Evolutionary conservation across 2,113 vertebrate species (phyloP).

Genomic region (Phasianus colchicus): DNA sequence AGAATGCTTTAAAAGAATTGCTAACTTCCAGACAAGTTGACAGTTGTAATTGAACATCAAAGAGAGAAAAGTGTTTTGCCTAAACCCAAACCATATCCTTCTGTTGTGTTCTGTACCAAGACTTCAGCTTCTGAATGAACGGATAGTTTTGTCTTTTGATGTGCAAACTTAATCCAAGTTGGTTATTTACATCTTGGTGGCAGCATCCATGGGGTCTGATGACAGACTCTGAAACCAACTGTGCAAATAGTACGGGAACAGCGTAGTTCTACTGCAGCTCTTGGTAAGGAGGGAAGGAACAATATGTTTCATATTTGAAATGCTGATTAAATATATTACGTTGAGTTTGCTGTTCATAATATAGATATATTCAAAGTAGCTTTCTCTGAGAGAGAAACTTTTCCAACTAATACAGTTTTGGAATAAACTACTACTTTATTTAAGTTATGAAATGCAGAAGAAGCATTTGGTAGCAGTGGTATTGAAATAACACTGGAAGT

Average conservation of each 20-base stretch:
- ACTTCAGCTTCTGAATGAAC: neutral
- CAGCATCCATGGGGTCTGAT: neutral
- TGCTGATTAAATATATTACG: neutral
- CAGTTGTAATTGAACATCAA: constrained; percentile 19
- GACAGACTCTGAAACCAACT: neutral
- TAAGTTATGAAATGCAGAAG: neutral
- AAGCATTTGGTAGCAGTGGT: neutral
- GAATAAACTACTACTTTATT: neutral
- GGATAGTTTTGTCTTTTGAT: neutral
- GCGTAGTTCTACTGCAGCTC: neutral
- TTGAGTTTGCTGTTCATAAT: neutral
- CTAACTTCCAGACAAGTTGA: neutral
- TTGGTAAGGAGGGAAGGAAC: neutral
- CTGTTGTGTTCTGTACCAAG: neutral
- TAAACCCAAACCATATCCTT: constrained; percentile 9
- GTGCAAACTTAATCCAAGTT: neutral
- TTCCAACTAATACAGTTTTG: neutral
- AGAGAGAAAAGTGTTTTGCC: constrained; percentile 35
- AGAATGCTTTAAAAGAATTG: constrained; percentile 34
- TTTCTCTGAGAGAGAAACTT: neutral
- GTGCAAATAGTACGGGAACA: neutral
- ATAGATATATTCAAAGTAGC: neutral
- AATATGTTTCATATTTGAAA: neutral
- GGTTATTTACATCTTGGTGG: neutral
- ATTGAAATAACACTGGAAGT: neutral